Evolutionary conservation across 1,140 invertebrate genomes (phyloP), one percentile per base, ranked within the genome.

Genomic region (Akabosia matsudoensis): DNA sequence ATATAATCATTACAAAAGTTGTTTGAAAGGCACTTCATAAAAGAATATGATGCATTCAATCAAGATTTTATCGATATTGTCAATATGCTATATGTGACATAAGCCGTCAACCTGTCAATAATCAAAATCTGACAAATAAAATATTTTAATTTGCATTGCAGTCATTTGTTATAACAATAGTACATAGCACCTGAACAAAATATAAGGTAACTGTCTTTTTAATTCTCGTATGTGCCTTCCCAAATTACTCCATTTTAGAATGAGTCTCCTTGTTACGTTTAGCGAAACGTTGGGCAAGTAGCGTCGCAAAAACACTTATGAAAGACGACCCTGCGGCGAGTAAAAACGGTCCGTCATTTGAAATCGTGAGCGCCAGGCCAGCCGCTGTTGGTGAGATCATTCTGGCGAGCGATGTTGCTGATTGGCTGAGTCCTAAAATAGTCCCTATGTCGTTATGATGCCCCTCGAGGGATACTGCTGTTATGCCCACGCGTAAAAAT

Each of bases 391-490:
- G 80, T 14, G 67, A 73, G 16, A 81, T 22, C 80, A 81, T 81
- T 76, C 80, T 70, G 1, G 75, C 56, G 1, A 80, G 31, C 0
- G 80, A 81, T 14, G 79, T 79, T 0, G 79, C 75, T 3, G 77
- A 76, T 73, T 81, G 80, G 10, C 80, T 79, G 10, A 77, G 64
- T 37, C 80, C 80, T 1, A 81, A 33, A 71, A 81, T 77, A 1
- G 79, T 67, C 14, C 80, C 79, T 33, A 64, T 61, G 67, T 79
- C 79, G 22, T 71, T 26, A 10, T 73, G 70, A 26, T 74, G 51
- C 4, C n/a, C 33, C 14, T 75, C 74, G 26, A 81, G 45, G 18
- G 79, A 79, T 26, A 81, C 16, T 1, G 79, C 71, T 18, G 80
- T 78, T 26, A 80, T 77, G 4, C 79, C 79, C 3, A 80, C 79